phyloP scores from a whole-genome alignment of 2,888 invertebrate genomes.

The Xanthorhoe designata region DNA sequence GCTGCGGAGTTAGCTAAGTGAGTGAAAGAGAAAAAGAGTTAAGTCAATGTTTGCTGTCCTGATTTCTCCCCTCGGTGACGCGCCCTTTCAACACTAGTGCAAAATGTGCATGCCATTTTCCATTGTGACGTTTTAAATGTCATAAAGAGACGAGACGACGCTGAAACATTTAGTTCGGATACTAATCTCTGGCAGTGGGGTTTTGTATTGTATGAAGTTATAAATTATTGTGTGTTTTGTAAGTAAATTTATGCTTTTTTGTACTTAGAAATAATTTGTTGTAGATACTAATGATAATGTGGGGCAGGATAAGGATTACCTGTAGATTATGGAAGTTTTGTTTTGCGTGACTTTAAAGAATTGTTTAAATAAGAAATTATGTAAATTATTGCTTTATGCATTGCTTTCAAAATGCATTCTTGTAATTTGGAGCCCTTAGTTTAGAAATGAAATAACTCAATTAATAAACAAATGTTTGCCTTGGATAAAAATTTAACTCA shows the following conservation, averaged over 20 bases:
- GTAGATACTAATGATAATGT: background rate
- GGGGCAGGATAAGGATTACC: background rate
- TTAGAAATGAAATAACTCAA: background rate
- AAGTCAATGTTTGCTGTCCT: constrained; percentile 84
- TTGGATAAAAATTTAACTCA: too few species aligned
- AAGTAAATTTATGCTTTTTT: too few species aligned
- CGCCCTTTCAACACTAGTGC: constrained; percentile 48
- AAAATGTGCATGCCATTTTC: constrained; percentile 61
- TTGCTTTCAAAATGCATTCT: too few species aligned
- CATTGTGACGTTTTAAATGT: constrained; percentile 42
- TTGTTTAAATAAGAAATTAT: too few species aligned
- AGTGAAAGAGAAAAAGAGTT: constrained; percentile 82
- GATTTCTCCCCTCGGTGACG: constrained; percentile 77
- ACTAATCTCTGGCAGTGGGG: constrained; percentile 25
- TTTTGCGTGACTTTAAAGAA: too few species aligned
- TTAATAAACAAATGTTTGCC: too few species aligned
- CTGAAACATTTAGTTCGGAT: constrained; percentile 30
- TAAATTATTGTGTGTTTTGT: background rate
- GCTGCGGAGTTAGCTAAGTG: constrained; percentile 78
- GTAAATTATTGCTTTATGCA: too few species aligned
- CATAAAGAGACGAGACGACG: constrained; percentile 22
- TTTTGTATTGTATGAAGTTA: background rate
- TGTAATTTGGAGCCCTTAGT: too few species aligned
- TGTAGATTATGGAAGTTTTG: background rate
- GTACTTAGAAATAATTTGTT: background rate